Evolutionary conservation across 1,140 invertebrate genomes (phyloP).

Genomic region (Drosophila kurseongensis): DNA sequence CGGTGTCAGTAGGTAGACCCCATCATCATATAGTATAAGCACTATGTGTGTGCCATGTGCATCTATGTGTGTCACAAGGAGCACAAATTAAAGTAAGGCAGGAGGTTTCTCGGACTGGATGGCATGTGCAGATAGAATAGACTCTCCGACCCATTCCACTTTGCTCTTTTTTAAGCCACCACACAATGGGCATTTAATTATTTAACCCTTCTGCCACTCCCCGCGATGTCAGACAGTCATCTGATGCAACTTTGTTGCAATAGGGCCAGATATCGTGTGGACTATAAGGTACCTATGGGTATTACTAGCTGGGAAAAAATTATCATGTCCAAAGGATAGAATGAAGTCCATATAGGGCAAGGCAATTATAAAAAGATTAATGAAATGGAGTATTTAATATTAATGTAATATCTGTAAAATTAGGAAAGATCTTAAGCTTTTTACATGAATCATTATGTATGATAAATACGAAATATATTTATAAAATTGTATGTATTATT

Average conservation of each 20-base stretch:
- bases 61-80: slow-evolving; percentile 81
- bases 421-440: no score
- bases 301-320: background rate
- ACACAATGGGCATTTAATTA: slow-evolving; percentile 76
- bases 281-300: slow-evolving; percentile 8
- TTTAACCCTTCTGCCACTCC: slow-evolving; percentile 31
- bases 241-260: slow-evolving; percentile 38
- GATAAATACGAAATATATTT: no score
- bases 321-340: no score
- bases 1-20: slow-evolving; percentile 70
- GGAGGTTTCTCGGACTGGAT: slow-evolving; percentile 74
- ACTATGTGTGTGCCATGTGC: slow-evolving; percentile 43
- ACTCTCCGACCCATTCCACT: slow-evolving; percentile 16
- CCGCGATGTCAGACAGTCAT: slow-evolving; percentile 16
- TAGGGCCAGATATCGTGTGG: background rate
- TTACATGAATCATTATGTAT: no score
- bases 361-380: no score
- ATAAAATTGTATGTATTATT: no score
- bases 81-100: slow-evolving; percentile 83
- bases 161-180: slow-evolving; percentile 52
- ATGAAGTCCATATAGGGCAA: no score
- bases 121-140: slow-evolving; percentile 57
- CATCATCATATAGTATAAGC: slow-evolving; percentile 20
- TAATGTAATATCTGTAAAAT: no score
- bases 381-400: no score